Base-by-base conservation (phyloP, 2,113 vertebrate species). In the Burhinus bistriatus region DNA sequence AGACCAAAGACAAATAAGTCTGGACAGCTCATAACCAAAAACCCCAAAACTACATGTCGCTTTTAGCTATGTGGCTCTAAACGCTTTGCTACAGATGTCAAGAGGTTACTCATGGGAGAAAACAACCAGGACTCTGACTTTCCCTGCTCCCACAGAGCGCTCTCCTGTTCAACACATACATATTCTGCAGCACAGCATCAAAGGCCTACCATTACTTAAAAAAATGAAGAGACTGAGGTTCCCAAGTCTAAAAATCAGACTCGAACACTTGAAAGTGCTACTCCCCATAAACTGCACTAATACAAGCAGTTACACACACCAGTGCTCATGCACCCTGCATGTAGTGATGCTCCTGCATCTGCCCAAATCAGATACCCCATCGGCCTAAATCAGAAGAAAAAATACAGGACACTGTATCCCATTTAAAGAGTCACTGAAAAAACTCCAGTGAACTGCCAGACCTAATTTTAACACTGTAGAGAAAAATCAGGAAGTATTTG, bases 401-500 rank as follows among this genome's bases (percentile, higher is more conserved):
- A 69, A 62, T 4, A 65, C 15, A 62, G 52, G 49, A 65, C 54
- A 45, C 30, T 64, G 58, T 68, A 89, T 40, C 30, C 49, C 36
- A 75, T 52, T 83, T 57, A 69, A 73, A 93, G 44, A 89, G 47
- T 49, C 18, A 44, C 38, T 75, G 66, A 58, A 82, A 91, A 87
- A 93, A 68, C 47, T 61, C 52, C 79, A 81, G 21, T 19, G 15
- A 80, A 75, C 22, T n/a, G 47, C 25, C 78, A 91, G 70, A 75
- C 38, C 52, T 72, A 83, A 85, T 93, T 89, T 86, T 77, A 92
- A 71, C 79, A 84, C 30, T 58, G 18, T 25, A 68, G 85, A 86
- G 78, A 90, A 86, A 95, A 93, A 94, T 40, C 30, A 78, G 68
- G 65, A 91, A 89, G 76, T 54, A 91, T 89, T 72, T 94, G 55